Base-by-base conservation (phyloP, 2,888 invertebrate genomes). In the Meandrusa payeni region DNA sequence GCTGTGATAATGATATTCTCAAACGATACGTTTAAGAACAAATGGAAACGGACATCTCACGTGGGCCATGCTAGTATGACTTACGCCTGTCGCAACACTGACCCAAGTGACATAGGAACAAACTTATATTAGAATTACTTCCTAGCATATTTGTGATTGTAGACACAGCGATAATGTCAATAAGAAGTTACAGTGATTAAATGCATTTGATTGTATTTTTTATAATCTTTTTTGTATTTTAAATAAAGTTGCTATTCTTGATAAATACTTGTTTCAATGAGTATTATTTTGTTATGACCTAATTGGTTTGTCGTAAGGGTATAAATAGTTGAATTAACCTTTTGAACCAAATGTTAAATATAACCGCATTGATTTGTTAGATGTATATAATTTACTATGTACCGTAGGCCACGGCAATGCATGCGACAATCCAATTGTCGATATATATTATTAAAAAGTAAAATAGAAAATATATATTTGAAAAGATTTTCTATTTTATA, bases 191-290 rank as follows among this genome's bases (percentile, higher is more conserved):
- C 83, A 83, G 85, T 85, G 85, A 83, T 82, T 72, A 67, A 73
- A 76, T 75, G 83, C 86, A 87, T 86, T 86, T 86, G 79, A 87
- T 86, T 86, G 86, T 86, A 87, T 86, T 87, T 82, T n/a, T 85
- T 85, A 82, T 81, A 86, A 77, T 76, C 75, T 82, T 85, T 37
- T 82, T 86, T 86, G 81, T 85, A 82, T 82, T 85, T 85, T 83
- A 54, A 85, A 87, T 87, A 87, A 87, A 87, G 83, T 86, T 87
- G 79, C 85, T 86, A 87, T 86, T 83, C 83, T 82, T 80, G 71
- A 77, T 76, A 65, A 51, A 48, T 54, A 58, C 48, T 74, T 68
- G 78, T 82, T 83, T 80, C 64, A 39, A 12, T 37, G 20, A 31
- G 42, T 37, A 24, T 42, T 24, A 26, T 29, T 36, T 34, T 41